Conservation (phyloP, 2,888 invertebrate species). For the Oegoconia quadripuncta region DNA sequence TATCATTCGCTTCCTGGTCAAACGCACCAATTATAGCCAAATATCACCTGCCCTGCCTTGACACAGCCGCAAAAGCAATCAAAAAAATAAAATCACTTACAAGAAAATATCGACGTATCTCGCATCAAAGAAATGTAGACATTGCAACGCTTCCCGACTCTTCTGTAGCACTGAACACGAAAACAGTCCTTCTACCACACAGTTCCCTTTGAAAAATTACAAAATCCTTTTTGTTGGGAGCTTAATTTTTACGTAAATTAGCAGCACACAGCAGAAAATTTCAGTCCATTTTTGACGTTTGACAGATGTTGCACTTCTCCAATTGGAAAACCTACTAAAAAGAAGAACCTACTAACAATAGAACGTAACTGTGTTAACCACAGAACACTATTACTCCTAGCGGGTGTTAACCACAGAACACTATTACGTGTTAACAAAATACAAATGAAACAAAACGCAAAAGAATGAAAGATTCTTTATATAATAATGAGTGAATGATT, state of each 20-base stretch:
- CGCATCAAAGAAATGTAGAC: slow-evolving; percentile 32
- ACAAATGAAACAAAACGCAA: not conserved
- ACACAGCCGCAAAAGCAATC: slow-evolving; percentile 12
- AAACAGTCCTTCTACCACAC: slow-evolving; percentile 26
- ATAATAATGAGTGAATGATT: too few relatives aligned
- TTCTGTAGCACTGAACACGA: slow-evolving; percentile 33
- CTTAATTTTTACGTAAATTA: slow-evolving; percentile 51
- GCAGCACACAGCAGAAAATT: slow-evolving; percentile 35
- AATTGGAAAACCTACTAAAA: too few relatives aligned
- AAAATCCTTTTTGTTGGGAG: slow-evolving; percentile 31
- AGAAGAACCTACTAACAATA: slow-evolving; percentile 7
- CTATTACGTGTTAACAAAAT: not conserved
- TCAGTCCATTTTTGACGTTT: slow-evolving; percentile 56
- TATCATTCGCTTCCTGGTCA: slow-evolving; percentile 60
- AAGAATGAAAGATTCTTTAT: slow-evolving; percentile 14
- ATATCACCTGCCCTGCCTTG: slow-evolving; percentile 22
- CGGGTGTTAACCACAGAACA: too few relatives aligned
- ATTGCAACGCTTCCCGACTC: slow-evolving; percentile 28
- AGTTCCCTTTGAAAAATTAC: slow-evolving; percentile 30
- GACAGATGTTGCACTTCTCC: slow-evolving; percentile 19
- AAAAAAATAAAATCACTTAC: slow-evolving; percentile 23
- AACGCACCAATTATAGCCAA: slow-evolving; percentile 44
- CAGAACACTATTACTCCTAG: too few relatives aligned
- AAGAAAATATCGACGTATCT: slow-evolving; percentile 31
- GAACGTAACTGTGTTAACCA: slow-evolving; percentile 3